phyloP scores from a whole-genome alignment of 2,113 vertebrate genomes.

The Irena cyanogastra region DNA sequence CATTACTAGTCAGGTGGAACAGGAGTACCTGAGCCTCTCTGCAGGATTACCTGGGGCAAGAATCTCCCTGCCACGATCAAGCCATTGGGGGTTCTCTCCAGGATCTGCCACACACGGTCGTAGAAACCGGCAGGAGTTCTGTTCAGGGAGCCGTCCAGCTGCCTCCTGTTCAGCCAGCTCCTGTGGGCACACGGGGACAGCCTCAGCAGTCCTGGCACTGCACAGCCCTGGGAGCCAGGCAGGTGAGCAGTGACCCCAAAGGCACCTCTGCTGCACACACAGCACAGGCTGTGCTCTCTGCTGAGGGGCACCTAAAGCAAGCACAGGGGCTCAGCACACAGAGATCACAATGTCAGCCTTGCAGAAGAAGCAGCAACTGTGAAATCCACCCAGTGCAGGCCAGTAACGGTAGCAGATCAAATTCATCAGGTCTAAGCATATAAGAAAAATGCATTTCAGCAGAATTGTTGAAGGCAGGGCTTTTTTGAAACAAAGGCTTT shows the following conservation, averaged over 20 bases:
- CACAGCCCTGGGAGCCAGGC: neutral
- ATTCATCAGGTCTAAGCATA: neutral
- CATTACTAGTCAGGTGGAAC: neutral
- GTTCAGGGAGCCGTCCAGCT: slow-evolving; percentile 93
- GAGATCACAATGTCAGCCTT: neutral
- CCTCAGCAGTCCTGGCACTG: neutral
- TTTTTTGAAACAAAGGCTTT: neutral
- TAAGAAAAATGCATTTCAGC: neutral
- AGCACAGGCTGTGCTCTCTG: neutral
- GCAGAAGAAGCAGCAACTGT: neutral
- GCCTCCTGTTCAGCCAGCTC: slow-evolving; percentile 89
- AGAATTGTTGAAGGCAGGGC: neutral
- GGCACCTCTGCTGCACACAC: neutral
- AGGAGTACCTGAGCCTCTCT: neutral
- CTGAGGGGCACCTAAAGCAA: neutral
- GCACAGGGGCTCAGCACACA: neutral
- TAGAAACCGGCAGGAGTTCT: slow-evolving; percentile 91
- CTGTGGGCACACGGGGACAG: slow-evolving; percentile 55
- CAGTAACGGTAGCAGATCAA: neutral
- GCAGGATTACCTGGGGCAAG: slow-evolving; percentile 86
- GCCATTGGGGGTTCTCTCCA: slow-evolving; percentile 90
- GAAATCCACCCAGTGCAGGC: neutral
- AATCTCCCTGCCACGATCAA: slow-evolving; percentile 83
- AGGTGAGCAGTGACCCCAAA: neutral
- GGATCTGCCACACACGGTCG: slow-evolving; percentile 94